Base-by-base conservation (phyloP, 64 coral and sea anemone genomes). In the Pocillopora verrucosa region DNA sequence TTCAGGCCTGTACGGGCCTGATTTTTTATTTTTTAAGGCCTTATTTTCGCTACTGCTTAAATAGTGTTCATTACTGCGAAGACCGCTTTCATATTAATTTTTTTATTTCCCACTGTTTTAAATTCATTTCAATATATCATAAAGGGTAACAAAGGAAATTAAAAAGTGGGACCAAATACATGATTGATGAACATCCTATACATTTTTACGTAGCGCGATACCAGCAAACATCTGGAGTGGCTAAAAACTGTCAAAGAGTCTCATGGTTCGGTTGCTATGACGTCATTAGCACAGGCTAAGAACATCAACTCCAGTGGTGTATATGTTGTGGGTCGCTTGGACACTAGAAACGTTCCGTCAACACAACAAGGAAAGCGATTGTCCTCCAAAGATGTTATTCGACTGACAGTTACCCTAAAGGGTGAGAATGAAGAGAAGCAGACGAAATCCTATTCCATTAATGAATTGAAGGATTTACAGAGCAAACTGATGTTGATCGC, bases 251-350 rank as follows among this genome's bases (percentile, higher is more conserved):
- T 98, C 19, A 79, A 98, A 65, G 76, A 91, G 45, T 98, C 96
- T 4, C 93, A 95, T 75, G 96, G 96, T 25, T 95, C 93, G 0
- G 96, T 98, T 17, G 93, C 87, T 9, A 87, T 93, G 81, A 83
- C 96, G 3, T 92, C 94, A 0, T 70, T 70, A 24, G 20, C 25
- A 70, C 67, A 70, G n/a, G 67, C 22, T 70, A 70, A 26, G 20
- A 70, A 74, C 3, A 96, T 96, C 79, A 96, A 96, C 67, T 78
- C 73, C 3, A 65, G 56, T 10, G 94, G 94, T 78, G 90, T 92
- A 2, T 96, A 89, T 56, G 34, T 65, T 63, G 87, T 96, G 37
- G 94, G 92, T n/a, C 16, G 36, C 10, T 34, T 83, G 26, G 16
- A 14, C 7, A 2, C 20, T 0, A 65, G 59, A 11, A 35, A 51